Evolutionary conservation across 1,140 invertebrate genomes (phyloP).

Genomic region (Eueides isabella): DNA sequence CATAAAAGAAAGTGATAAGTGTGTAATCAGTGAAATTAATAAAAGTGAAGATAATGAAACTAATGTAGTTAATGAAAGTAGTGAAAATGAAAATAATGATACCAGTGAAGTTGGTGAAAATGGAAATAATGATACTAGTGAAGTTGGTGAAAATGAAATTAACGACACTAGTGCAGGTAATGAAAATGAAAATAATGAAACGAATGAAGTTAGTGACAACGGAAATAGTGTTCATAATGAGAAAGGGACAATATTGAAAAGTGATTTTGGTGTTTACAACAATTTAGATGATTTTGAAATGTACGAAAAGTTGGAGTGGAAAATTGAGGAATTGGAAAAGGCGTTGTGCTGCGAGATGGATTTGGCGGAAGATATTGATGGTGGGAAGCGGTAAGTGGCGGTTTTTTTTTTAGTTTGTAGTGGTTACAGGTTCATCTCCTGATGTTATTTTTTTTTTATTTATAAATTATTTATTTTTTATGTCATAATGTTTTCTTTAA

Average conservation of each 20-base stretch:
- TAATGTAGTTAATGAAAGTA: too few species aligned
- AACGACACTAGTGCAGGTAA: too few species aligned
- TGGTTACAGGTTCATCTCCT: too few species aligned
- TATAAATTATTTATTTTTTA: too few species aligned
- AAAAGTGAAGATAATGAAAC: too few species aligned
- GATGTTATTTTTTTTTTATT: background rate
- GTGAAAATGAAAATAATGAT: background rate
- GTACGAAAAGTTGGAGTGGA: constrained; percentile 74
- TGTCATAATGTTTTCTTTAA: too few species aligned
- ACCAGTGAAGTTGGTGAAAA: background rate
- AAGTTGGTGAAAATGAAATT: background rate
- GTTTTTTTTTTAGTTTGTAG: constrained; percentile 11
- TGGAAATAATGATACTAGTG: background rate
- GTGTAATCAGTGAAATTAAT: constrained; percentile 2
- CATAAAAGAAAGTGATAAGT: constrained; percentile 21
- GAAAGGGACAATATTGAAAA: background rate
- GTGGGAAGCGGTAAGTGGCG: constrained; percentile 61
- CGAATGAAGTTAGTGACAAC: background rate
- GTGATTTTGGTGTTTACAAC: constrained; percentile 40
- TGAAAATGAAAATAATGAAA: background rate
- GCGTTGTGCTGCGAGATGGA: constrained; percentile 72
- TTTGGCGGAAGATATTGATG: constrained; percentile 74
- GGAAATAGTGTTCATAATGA: background rate
- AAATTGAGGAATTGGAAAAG: constrained; percentile 65
- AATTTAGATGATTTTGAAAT: constrained; percentile 72